Evolutionary conservation across 2,797 vertebrate species (phyloP).

Genomic region (Gouania willdenowi): DNA sequence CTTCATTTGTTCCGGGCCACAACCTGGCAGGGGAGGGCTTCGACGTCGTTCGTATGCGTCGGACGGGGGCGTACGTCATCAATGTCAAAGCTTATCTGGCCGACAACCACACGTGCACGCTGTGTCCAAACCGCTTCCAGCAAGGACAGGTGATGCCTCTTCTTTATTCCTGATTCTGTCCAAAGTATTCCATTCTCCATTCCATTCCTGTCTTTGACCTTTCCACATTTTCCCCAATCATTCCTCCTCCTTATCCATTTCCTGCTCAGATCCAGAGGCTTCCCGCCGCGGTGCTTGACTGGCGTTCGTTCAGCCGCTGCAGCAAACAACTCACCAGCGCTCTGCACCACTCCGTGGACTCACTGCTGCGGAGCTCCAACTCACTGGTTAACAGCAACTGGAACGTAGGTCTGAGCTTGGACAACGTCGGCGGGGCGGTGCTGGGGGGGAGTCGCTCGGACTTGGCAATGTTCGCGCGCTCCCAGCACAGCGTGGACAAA

Average conservation of each 20-base stretch:
- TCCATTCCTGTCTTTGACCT: too few relatives aligned
- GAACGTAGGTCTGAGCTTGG: slow-evolving; percentile 65
- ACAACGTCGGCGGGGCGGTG: slow-evolving; percentile 57
- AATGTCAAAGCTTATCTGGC: slow-evolving; percentile 66
- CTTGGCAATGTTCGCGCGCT: slow-evolving; percentile 73
- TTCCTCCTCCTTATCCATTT: slow-evolving; percentile 2
- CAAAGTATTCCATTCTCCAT: not conserved
- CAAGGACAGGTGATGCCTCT: slow-evolving; percentile 55
- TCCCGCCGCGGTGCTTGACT: slow-evolving; percentile 72
- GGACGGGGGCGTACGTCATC: slow-evolving; percentile 77
- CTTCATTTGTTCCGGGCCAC: slow-evolving; percentile 77
- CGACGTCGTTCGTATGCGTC: slow-evolving; percentile 80
- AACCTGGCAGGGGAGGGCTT: slow-evolving; percentile 84
- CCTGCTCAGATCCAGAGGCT: slow-evolving; percentile 67
- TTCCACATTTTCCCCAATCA: too few relatives aligned
- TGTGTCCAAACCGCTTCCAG: slow-evolving; percentile 76
- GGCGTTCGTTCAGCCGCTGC: slow-evolving; percentile 74
- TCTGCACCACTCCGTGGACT: slow-evolving; percentile 77
- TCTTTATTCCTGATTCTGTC: not conserved
- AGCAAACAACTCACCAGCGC: slow-evolving; percentile 76
- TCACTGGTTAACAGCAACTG: slow-evolving; percentile 77
- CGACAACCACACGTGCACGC: slow-evolving; percentile 65
- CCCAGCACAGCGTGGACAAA: slow-evolving; percentile 73
- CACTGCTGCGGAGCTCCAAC: slow-evolving; percentile 72
- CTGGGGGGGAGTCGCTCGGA: slow-evolving; percentile 76